These are phyloP conservation scores for Glomeris maerens DNA, from an alignment of 1,140 invertebrate genomes.

Conservation along the genomic window DNA sequence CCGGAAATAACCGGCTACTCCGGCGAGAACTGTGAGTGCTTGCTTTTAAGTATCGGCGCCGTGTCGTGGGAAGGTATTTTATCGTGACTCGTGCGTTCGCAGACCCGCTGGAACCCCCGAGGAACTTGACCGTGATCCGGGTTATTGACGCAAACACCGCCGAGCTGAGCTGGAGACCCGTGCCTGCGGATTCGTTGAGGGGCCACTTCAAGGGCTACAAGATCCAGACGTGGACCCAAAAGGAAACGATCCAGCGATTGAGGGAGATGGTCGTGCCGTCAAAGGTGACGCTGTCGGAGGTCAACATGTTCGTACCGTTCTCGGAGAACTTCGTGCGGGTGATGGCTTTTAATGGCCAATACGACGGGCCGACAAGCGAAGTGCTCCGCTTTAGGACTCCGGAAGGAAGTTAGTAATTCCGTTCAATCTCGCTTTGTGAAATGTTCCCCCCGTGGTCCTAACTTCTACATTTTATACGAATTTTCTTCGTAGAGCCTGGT, in stretches of 20 bases:
- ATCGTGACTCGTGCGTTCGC: constrained; percentile 18
- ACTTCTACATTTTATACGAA: neutral
- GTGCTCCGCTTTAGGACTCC: constrained; percentile 70
- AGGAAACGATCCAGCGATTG: constrained; percentile 51
- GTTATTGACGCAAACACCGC: constrained; percentile 59
- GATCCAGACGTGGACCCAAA: constrained; percentile 85
- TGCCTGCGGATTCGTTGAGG: constrained; percentile 48
- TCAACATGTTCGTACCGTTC: constrained; percentile 74
- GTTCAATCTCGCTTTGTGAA: constrained; percentile 14
- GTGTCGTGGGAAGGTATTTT: neutral
- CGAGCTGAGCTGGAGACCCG: constrained; percentile 66
- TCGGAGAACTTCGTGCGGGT: constrained; percentile 80
- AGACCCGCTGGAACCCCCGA: constrained; percentile 61
- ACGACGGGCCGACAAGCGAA: constrained; percentile 78
- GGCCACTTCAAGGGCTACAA: constrained; percentile 94
- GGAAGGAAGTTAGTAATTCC: constrained; percentile 52
- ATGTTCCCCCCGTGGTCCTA: constrained; percentile 19
- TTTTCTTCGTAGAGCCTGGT: constrained; percentile 49
- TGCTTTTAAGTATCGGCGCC: constrained; percentile 15
- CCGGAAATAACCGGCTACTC: constrained; percentile 77
- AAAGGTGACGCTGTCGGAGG: constrained; percentile 51
- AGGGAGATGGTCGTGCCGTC: constrained; percentile 65
- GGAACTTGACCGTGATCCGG: constrained; percentile 64
- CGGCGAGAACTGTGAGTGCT: constrained; percentile 69
- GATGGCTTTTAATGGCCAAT: constrained; percentile 73